Base-by-base conservation (phyloP, 2,888 invertebrate genomes). In the Orchesella flavescens region DNA sequence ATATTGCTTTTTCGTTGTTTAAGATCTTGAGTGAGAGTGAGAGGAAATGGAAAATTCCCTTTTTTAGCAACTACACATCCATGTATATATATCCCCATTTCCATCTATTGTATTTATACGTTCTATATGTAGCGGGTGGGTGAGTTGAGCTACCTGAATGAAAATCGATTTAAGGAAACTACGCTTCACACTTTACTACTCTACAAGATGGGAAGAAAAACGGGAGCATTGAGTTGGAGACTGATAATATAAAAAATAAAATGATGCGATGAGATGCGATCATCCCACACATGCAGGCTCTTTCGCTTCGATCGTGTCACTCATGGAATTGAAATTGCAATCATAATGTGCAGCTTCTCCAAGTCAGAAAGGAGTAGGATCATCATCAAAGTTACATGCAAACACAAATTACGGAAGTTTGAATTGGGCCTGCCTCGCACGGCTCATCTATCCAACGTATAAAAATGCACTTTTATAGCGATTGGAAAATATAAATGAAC, bases 111-210 rank as follows among this genome's bases (percentile, higher is more conserved):
- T 10, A 59, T 43, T 65, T 65, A 21, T 10, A 59, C 17, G 65
- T 24, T 3, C 24, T 43, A 65, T 65, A n/a, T 34, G 61, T 34
- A 65, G 34, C 24, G 65, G 65, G n/a, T 4, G 65, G 57, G 72
- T n/a, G 71, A 71, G 15, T 68, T 3, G 17, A 71, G 53, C 21
- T 63, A 76, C 76, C 66, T 76, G 78, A 78, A 78, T 78, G 71
- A 78, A 69, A 78, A 78, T 78, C 78, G 78, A 78, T 78, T 78
- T 78, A 66, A 59, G 68, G 46, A 57, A 75, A 77, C 68, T 68
- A 17, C 68, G 61, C 46, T 78, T 77, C 77, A 69, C 77, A 77
- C 77, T 77, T 68, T 68, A 68, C 44, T 68, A 68, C 66, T 57
- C 53, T 65, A 61, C 23, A 19, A 24, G 55, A 61, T 43, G 21